Percentiles rank a stretch among this genome's conserved stretches.
phyloP scores from a whole-genome alignment of 2,888 invertebrate genomes.

The Cylindroiulus punctatus region DNA sequence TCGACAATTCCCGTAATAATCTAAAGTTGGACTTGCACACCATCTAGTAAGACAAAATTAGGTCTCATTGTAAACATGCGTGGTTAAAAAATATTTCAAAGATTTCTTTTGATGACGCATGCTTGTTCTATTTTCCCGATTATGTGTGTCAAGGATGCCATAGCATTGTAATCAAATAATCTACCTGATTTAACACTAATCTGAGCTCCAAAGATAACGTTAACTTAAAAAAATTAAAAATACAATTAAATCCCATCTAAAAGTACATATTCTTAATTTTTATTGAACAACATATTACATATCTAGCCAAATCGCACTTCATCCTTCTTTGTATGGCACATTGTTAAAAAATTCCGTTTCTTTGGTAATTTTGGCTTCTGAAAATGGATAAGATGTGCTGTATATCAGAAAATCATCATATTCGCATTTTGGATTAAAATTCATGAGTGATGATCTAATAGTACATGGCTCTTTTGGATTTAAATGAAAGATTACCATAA shows the following conservation, averaged over 20 bases:
- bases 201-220: too few species aligned
- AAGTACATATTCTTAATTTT: not conserved
- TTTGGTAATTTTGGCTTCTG: conserved; percentile 49
- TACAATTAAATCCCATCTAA: not conserved
- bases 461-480: too few species aligned
- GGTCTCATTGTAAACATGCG: not conserved
- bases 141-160: conserved; percentile 1
- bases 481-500: conserved; percentile 49
- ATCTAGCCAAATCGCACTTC: not conserved
- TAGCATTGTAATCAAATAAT: not conserved
- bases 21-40: not conserved
- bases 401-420: not conserved
- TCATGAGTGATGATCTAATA: too few species aligned
- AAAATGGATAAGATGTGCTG: not conserved
- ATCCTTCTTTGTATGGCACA: conserved; percentile 35
- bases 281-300: not conserved
- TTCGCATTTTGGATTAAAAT: not conserved
- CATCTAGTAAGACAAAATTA: not conserved
- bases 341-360: conserved; percentile 36
- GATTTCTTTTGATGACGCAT: not conserved
- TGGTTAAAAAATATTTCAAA: not conserved
- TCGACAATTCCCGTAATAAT: not conserved
- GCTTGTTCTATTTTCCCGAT: not conserved
- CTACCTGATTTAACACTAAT: too few species aligned
- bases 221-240: not conserved